Conservation (phyloP, 2,797 vertebrate species). For the Microctenopoma lineatum region DNA sequence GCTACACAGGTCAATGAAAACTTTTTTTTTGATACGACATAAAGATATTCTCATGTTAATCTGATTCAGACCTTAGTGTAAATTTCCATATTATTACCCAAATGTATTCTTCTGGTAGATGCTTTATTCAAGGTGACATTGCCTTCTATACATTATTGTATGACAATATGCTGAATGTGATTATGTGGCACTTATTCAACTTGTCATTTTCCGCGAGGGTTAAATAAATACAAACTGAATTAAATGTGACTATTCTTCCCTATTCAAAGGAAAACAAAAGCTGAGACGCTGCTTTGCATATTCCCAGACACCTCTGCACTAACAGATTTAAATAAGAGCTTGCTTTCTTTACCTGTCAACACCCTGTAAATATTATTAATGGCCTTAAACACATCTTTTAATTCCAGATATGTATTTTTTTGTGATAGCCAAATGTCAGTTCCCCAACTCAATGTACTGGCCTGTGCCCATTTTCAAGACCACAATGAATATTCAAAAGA, state of each 20-base stretch:
- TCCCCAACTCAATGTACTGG: slow-evolving; percentile 85
- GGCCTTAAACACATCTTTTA: slow-evolving; percentile 80
- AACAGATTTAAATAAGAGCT: slow-evolving; percentile 83
- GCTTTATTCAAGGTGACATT: slow-evolving; percentile 87
- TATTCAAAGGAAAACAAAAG: slow-evolving; percentile 76
- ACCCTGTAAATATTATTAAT: slow-evolving; percentile 84
- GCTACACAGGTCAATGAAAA: slow-evolving; percentile 48
- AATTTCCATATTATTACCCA: slow-evolving; percentile 85
- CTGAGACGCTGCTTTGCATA: slow-evolving; percentile 76
- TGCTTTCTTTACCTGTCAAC: slow-evolving; percentile 76
- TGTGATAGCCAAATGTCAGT: slow-evolving; percentile 89
- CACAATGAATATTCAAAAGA: slow-evolving; percentile 98
- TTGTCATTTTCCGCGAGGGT: slow-evolving; percentile 83
- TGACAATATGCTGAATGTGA: slow-evolving; percentile 84
- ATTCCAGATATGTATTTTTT: slow-evolving; percentile 84
- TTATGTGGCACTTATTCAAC: slow-evolving; percentile 84
- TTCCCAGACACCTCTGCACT: slow-evolving; percentile 73
- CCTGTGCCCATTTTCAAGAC: slow-evolving; percentile 91
- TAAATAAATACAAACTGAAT: slow-evolving; percentile 84
- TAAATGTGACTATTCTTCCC: slow-evolving; percentile 75
- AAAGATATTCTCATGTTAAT: slow-evolving; percentile 79
- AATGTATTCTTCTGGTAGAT: slow-evolving; percentile 81
- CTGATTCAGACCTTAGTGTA: slow-evolving; percentile 78
- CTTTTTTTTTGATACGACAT: slow-evolving; percentile 62
- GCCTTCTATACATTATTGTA: slow-evolving; percentile 73